Base-by-base conservation (phyloP, 2,797 vertebrate species). In the Buceros bicornis region DNA sequence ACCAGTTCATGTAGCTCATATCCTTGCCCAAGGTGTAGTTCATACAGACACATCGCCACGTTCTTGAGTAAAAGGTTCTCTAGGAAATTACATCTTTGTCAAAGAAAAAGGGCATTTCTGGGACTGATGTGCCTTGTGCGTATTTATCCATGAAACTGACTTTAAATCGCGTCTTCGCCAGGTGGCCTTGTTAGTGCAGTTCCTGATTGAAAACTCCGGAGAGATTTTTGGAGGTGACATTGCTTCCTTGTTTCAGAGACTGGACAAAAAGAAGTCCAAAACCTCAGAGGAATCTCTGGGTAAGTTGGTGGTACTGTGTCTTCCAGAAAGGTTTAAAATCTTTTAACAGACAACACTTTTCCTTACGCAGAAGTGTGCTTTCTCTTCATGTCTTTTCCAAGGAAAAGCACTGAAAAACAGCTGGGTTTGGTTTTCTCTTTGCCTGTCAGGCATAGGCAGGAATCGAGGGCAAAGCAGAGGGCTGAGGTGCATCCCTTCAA, bases 111-210 rank as follows among this genome's bases (percentile, higher is more conserved):
- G 40, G 40, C 0, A 0, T 37, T 37, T 62, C 7, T 61, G 42
- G 35, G 43, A 69, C 45, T 56, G 25, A 42, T 66, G 33, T 90
- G 70, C 50, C 56, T 84, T 90, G 53, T 70, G 31, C 10, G 47
- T 83, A 1, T 77, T 12, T 66, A 43, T 73, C 51, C 42, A 8
- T 45, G 10, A 73, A 57, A 86, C 43, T 82, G 33, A 89, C 45
- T 50, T 15, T 58, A 28, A 62, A 66, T 90, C 22, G 7, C 94
- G 56, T 88, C 64, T 92, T 84, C 83, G 17, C 48, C 78, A 98
- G 98, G 98, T 98, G 77, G 98, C 98, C 54, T 92, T 94, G 79
- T 93, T 98, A 73, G 97, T 98, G 43, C 98, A 98, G 76, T 98
- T 98, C 84, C 94, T 98, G 73, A 98, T 98, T 92, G 98, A 98